Evolutionary conservation across 2,797 vertebrate genomes (phyloP), one percentile per base, ranked within the genome.

Genomic region (Dendrocincla tyrannina): DNA sequence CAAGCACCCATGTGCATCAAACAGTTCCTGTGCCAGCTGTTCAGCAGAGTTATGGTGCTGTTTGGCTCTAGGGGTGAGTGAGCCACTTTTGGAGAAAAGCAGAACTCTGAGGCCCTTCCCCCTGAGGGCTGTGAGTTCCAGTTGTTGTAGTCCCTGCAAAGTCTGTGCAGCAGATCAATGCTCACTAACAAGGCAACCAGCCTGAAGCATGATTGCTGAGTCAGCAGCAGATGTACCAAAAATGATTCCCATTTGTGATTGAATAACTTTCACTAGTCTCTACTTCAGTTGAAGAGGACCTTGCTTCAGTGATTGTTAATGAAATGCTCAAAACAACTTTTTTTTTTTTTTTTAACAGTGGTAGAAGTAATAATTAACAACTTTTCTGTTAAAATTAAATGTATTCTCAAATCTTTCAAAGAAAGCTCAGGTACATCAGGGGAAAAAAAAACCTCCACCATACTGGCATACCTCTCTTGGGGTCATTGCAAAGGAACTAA

Each of bases 391-490:
- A 18, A 44, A 44, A 44, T 44, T 19, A 44, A 44, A 44, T 44
- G 19, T 20, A 44, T 44, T 44, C 42, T 3, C 42, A 44, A 44
- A 44, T 44, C 42, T 44, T 44, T 44, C 20, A 44, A 44, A n/a
- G 20, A 27, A 63, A 53, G 15, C 12, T 39, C 6, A 52, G 3
- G 23, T 30, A 5, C 32, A 32, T 56, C 0, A 1, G 9, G 27
- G 18, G 19, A 2, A 2, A 28, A 79, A 79, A 59, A 35, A 2
- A 13, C 39, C 13, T 18, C 2, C 3, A 4, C 3, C 0, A 0
- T n/a, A 9, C 12, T 63, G 58, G 2, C 7, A 27, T 52, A 30
- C 5, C 64, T 68, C 16, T 59, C 20, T 47, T 80, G 24, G 46
- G 23, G 20, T 63, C 30, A 15, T 14, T 63, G 69, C n/a, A 37